Conservation (phyloP, 2,888 invertebrate genomes). For the Odontomyia ornata region DNA sequence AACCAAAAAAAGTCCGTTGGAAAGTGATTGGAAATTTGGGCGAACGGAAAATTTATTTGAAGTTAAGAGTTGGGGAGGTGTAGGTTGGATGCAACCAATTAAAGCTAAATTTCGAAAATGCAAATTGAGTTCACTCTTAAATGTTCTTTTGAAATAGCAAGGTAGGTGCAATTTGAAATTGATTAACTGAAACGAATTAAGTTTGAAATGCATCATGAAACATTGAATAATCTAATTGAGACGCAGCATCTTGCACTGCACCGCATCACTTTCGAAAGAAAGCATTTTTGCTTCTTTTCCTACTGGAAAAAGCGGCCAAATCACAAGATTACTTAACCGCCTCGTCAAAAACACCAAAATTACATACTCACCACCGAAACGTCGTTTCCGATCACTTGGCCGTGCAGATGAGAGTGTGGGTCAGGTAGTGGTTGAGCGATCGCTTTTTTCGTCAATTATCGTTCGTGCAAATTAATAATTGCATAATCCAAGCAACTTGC, state of each 20-base stretch:
- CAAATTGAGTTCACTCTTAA: too few relatives aligned
- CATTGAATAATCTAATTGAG: neutral
- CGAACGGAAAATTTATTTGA: too few relatives aligned
- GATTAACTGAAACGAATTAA: too few relatives aligned
- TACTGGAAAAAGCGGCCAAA: neutral
- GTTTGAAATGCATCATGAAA: neutral
- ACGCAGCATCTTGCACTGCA: neutral
- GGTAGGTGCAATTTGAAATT: too few relatives aligned
- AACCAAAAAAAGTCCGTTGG: too few relatives aligned
- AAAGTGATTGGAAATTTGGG: too few relatives aligned
- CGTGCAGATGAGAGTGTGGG: neutral
- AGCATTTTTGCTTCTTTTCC: neutral
- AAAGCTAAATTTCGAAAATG: too few relatives aligned
- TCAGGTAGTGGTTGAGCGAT: neutral
- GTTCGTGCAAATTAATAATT: slow-evolving; percentile 15
- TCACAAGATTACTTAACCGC: slow-evolving; percentile 25
- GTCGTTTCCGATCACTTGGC: slow-evolving; percentile 7
- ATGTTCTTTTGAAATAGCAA: too few relatives aligned
- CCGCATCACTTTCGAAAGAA: neutral
- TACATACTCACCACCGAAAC: slow-evolving; percentile 33
- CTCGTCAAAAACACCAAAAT: slow-evolving; percentile 20
- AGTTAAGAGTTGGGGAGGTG: too few relatives aligned
- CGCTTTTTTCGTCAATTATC: slow-evolving; percentile 8
- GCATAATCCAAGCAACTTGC: slow-evolving; percentile 18
- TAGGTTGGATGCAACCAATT: too few relatives aligned